Evolutionary conservation across 2,797 vertebrate species (phyloP), one percentile per base, ranked within the genome.

Genomic region (Catostomus latipinnis): DNA sequence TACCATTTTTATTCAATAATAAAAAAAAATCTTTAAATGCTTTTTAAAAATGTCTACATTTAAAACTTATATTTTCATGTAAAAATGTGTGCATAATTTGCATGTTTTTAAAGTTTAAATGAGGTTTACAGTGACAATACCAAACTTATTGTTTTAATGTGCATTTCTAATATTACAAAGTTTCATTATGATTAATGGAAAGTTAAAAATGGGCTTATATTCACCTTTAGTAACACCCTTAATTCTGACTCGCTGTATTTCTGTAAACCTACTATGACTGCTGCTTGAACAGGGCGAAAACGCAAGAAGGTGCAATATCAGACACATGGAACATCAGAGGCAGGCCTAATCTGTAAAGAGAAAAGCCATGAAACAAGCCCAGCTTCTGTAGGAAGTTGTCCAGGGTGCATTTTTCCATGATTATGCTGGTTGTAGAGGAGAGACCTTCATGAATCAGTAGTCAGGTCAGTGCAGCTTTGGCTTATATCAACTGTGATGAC

Each of bases 401-500:
- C 76, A 77, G 82, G 81, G 76, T 73, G 49, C 82, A 84, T 87
- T 88, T 86, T 85, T 89, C 34, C 84, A 84, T 87, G 83, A 87
- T 87, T 86, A 81, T 87, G 84, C 82, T 88, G 84, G 82, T 82
- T 84, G 83, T 87, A 76, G 79, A 85, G 74, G 76, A 58, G 70
- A 82, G 82, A 85, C 81, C 86, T 85, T 85, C 81, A 86, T 85
- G 83, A 87, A 85, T 85, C 83, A 81, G 83, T 84, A 76, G 83
- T 82, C 80, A 70, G 84, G 83, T 80, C 69, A 73, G 78, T 69
- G 71, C 74, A 45, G 81, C 80, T 87, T 72, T 66, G 74, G 71
- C 71, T 79, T 58, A 34, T 69, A 86, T 80, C 77, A 76, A 60
- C 70, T 22, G 65, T 62, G 75, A 82, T 83, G 81, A 81, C 80